A percentile compares a stretch with the other conserved stretches of the same genome.
Evolutionary conservation across 2,888 invertebrate genomes (phyloP).

Genomic region (Synanthedon formicaeformis): DNA sequence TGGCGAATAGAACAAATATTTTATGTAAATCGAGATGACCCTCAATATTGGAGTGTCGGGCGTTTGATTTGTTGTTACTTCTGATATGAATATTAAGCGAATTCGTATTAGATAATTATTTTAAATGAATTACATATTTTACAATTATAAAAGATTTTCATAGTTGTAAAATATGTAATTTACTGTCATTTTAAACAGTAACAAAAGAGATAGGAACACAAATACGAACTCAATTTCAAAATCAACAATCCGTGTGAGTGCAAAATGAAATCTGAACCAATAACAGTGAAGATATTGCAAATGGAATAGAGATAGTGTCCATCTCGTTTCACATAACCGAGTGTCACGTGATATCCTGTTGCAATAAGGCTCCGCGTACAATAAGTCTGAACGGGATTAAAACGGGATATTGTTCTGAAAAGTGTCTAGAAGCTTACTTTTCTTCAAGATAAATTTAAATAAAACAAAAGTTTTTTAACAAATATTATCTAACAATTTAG

Average conservation of each 20-base stretch:
- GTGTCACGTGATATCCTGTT: background rate
- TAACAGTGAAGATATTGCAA: slow-evolving; percentile 46
- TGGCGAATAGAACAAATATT: slow-evolving; percentile 46
- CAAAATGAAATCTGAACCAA: slow-evolving; percentile 33
- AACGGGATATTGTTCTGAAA: too few relatives aligned
- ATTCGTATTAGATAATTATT: background rate
- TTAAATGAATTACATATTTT: background rate
- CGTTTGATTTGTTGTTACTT: slow-evolving; percentile 6
- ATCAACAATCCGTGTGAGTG: background rate
- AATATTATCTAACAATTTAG: too few relatives aligned
- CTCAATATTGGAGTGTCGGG: slow-evolving; percentile 13
- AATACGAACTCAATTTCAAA: background rate
- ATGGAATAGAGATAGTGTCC: slow-evolving; percentile 42
- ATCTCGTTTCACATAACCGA: slow-evolving; percentile 13
- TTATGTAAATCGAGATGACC: slow-evolving; percentile 38
- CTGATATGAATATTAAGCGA: background rate
- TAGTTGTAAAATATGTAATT: too few relatives aligned
- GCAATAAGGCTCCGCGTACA: slow-evolving; percentile 2
- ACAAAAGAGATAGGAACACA: too few relatives aligned
- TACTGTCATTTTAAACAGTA: too few relatives aligned
- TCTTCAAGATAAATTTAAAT: too few relatives aligned
- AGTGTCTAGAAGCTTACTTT: too few relatives aligned
- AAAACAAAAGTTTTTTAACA: too few relatives aligned
- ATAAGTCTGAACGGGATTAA: background rate
- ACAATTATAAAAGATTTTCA: too few relatives aligned